Conservation (phyloP, 2,797 vertebrate genomes). For the Ataeniobius toweri region DNA sequence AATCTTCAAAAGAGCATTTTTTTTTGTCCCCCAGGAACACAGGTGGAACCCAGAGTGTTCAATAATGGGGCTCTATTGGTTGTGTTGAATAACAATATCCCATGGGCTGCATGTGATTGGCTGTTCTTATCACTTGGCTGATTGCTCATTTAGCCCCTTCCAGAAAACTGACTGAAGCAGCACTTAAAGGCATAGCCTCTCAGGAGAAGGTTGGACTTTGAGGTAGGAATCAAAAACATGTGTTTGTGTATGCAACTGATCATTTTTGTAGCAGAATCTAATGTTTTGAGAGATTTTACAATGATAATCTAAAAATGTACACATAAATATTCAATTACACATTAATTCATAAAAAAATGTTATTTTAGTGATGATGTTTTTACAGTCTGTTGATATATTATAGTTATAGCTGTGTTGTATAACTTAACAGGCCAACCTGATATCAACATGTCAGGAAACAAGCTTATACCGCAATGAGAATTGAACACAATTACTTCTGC, state of each 20-base stretch:
- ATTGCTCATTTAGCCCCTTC: neutral
- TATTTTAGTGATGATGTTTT: neutral
- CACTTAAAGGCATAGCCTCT: constrained; percentile 1
- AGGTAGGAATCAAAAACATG: constrained; percentile 28
- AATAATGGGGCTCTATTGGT: no score
- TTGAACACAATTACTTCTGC: constrained; percentile 4
- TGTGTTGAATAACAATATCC: neutral
- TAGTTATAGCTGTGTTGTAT: neutral
- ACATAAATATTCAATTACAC: neutral
- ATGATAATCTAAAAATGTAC: neutral
- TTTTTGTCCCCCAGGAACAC: neutral
- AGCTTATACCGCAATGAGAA: neutral
- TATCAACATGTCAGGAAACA: neutral
- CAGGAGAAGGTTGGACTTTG: neutral
- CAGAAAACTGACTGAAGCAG: constrained; percentile 12
- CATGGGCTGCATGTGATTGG: constrained; percentile 13
- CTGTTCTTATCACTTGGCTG: constrained; percentile 36
- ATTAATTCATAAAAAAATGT: neutral
- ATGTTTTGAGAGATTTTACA: neutral
- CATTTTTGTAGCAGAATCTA: neutral
- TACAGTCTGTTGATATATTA: neutral
- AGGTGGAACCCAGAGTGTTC: neutral
- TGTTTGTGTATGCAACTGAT: neutral
- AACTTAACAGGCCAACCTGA: neutral
- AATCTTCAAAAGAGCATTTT: neutral